These are phyloP conservation scores for Piscicola geometra DNA, from an alignment of 2,888 invertebrate species.

Conservation along the genomic window DNA sequence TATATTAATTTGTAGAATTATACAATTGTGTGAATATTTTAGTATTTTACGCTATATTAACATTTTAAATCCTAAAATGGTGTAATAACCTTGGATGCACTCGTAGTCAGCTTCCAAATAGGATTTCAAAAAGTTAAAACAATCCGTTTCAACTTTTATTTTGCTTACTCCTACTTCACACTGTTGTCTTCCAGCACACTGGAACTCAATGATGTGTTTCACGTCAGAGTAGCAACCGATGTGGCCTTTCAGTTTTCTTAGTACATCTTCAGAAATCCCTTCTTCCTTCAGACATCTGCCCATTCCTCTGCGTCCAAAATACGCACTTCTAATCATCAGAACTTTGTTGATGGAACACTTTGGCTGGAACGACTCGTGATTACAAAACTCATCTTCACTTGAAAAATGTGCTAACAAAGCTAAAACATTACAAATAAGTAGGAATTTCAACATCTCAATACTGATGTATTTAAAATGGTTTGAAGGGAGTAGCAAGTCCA, in stretches of 20 bases:
- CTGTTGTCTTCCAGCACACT: conserved; percentile 10
- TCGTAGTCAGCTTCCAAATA: conserved; percentile 1
- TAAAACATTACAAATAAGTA: background rate
- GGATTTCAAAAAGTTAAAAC: conserved; percentile 8
- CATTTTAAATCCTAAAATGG: too few relatives aligned
- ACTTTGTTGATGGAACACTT: background rate
- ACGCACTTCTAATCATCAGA: background rate
- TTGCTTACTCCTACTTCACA: conserved; percentile 11
- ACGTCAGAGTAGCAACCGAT: conserved; percentile 28
- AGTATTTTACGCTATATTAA: too few relatives aligned
- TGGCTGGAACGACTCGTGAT: background rate
- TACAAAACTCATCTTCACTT: background rate
- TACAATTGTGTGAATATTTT: too few relatives aligned
- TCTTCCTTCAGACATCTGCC: conserved; percentile 22
- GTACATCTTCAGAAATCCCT: background rate
- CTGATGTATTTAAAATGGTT: background rate
- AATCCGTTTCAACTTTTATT: conserved; percentile 6
- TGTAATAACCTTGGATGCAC: background rate
- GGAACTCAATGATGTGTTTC: conserved; percentile 9
- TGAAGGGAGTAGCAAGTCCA: too few relatives aligned
- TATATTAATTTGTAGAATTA: too few relatives aligned
- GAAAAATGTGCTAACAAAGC: background rate
- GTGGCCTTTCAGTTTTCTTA: background rate
- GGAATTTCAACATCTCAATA: background rate
- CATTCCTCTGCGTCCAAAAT: conserved; percentile 2